phyloP scores from a whole-genome alignment of 2,113 vertebrate genomes.

The Aegypius monachus region DNA sequence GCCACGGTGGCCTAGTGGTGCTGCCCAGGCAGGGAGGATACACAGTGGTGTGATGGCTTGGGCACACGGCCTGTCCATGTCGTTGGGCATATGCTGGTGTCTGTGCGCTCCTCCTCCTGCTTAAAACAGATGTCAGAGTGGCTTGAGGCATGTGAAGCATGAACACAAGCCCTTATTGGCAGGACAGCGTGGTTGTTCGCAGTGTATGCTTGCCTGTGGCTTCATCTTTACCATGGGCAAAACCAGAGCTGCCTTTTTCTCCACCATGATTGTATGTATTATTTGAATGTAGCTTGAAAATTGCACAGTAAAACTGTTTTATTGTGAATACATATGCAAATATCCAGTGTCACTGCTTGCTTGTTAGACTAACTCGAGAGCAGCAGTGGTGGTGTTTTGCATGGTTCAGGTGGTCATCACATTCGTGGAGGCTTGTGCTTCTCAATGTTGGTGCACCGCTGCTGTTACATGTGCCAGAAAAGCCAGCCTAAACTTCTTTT shows the following conservation, averaged over 20 bases:
- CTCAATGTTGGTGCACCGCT: accelerated
- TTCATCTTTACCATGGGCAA: background rate
- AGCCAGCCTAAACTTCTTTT: background rate
- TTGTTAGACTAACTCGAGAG: background rate
- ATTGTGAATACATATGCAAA: background rate
- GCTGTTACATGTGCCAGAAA: background rate
- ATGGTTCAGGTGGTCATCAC: accelerated
- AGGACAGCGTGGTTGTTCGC: background rate
- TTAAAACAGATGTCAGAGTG: background rate
- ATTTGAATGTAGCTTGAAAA: background rate
- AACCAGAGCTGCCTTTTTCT: background rate
- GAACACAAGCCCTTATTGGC: background rate
- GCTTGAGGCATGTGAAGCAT: background rate
- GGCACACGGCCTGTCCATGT: accelerated
- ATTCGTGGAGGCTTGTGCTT: background rate
- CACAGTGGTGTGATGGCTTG: background rate
- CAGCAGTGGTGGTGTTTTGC: background rate
- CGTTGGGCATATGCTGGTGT: accelerated
- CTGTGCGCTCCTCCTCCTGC: accelerated
- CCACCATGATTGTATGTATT: background rate
- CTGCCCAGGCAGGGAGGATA: background rate
- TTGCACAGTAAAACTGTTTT: background rate
- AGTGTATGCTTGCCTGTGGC: accelerated
- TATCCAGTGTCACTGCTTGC: accelerated
- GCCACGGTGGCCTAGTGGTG: accelerated